phyloP scores from a whole-genome alignment of 2,888 invertebrate genomes.

The Pammene aurita region DNA sequence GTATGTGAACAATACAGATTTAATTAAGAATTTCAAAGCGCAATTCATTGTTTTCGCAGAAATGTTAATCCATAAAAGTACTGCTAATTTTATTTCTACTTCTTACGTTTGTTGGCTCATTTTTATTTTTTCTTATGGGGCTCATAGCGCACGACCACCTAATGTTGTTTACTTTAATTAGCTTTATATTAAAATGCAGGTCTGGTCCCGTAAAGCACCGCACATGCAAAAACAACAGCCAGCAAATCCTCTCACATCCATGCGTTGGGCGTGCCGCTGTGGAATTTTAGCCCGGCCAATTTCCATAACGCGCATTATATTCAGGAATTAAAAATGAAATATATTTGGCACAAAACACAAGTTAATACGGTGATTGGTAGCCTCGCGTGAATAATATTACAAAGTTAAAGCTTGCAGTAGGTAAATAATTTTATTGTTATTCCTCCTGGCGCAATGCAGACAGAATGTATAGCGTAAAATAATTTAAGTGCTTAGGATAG shows the following conservation, averaged over 20 bases:
- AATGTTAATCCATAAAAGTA: too few relatives aligned
- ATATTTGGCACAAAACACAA: neutral
- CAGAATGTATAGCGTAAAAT: slow-evolving; percentile 2
- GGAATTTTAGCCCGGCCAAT: neutral
- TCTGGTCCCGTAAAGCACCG: neutral
- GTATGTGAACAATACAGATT: too few relatives aligned
- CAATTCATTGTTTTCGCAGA: too few relatives aligned
- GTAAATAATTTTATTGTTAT: neutral
- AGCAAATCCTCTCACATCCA: neutral
- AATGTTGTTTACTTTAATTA: neutral
- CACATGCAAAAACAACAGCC: neutral
- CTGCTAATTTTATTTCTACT: neutral
- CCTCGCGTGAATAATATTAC: neutral
- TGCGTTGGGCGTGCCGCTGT: neutral
- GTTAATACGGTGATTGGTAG: neutral
- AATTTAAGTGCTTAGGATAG: neutral
- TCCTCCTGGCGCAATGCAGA: slow-evolving; percentile 8
- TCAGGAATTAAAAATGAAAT: neutral
- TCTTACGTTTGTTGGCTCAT: neutral
- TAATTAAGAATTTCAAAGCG: too few relatives aligned
- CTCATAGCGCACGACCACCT: neutral
- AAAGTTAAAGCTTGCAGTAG: neutral
- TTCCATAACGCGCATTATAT: neutral
- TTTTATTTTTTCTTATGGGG: neutral
- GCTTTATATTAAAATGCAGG: neutral